phyloP scores from a whole-genome alignment of 2,888 invertebrate genomes.

The Lasioglossum lativentre region DNA sequence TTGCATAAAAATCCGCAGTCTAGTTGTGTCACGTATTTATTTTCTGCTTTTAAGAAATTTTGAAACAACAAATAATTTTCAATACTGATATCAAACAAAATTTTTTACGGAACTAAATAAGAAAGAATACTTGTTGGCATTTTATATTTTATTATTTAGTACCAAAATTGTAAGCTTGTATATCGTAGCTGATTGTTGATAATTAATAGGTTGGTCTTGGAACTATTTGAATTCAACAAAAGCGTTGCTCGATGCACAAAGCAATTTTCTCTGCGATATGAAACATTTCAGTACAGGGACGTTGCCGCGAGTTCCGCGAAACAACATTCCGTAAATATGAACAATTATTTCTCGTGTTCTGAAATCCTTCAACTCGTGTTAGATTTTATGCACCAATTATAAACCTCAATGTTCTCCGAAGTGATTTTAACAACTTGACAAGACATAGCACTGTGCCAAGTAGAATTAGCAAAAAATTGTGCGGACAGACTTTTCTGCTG shows the following conservation, averaged over 20 bases:
- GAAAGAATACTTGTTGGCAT: background rate
- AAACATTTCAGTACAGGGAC: background rate
- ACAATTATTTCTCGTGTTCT: slow-evolving; percentile 8
- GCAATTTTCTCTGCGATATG: background rate
- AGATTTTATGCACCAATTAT: slow-evolving; percentile 7
- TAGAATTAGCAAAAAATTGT: background rate
- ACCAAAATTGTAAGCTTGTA: no score
- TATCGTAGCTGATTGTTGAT: no score
- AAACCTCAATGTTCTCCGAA: background rate
- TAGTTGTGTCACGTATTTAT: background rate
- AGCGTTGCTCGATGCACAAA: background rate
- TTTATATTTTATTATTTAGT: background rate
- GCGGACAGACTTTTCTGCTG: background rate
- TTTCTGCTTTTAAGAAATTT: background rate
- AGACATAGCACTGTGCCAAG: background rate
- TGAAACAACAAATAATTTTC: background rate
- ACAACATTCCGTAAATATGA: background rate
- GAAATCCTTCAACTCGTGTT: slow-evolving; percentile 4
- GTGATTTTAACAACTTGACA: slow-evolving; percentile 1
- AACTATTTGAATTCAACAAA: background rate
- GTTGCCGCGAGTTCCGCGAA: background rate
- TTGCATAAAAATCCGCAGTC: background rate
- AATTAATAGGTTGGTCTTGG: background rate
- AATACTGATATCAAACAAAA: no score
- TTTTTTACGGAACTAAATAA: background rate